phyloP scores from a whole-genome alignment of 2,888 invertebrate species.

The Troilus luridus region DNA sequence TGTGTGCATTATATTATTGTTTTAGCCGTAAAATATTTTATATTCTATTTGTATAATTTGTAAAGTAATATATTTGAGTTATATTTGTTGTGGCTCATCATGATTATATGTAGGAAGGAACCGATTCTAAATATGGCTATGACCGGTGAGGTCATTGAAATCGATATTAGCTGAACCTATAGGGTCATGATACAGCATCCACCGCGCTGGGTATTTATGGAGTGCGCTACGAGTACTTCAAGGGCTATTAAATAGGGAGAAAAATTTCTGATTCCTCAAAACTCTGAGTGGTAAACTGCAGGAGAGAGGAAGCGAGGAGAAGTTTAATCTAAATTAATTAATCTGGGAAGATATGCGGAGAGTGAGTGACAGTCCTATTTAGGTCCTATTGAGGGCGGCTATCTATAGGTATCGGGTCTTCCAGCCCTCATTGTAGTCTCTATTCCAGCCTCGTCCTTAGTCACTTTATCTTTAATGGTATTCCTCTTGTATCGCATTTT shows the following conservation, averaged over 20 bases:
- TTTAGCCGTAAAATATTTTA: no score
- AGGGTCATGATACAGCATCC: slow-evolving; percentile 21
- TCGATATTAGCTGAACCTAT: slow-evolving; percentile 37
- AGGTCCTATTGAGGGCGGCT: neutral
- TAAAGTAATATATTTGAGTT: neutral
- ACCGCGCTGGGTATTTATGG: neutral
- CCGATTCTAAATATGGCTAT: slow-evolving; percentile 30
- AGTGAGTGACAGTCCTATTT: slow-evolving; percentile 20
- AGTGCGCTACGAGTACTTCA: no score
- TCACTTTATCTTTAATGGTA: neutral
- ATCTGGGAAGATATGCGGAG: neutral
- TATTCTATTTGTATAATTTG: no score
- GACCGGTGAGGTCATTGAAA: slow-evolving; percentile 39
- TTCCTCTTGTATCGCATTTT: no score
- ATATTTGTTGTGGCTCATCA: neutral
- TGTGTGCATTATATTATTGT: no score
- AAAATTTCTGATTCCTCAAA: neutral
- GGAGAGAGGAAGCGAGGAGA: neutral
- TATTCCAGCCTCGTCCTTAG: neutral
- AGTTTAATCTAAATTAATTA: slow-evolving; percentile 41
- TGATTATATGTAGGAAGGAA: neutral
- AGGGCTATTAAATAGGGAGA: neutral
- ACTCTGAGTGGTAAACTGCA: neutral
- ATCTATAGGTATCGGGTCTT: neutral
- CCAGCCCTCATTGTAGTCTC: neutral